Percentiles rank a stretch among this genome's conserved stretches.
These are phyloP conservation scores for Halichoeres trimaculatus DNA, from an alignment of 2,113 vertebrate species.

Conservation along the genomic window DNA sequence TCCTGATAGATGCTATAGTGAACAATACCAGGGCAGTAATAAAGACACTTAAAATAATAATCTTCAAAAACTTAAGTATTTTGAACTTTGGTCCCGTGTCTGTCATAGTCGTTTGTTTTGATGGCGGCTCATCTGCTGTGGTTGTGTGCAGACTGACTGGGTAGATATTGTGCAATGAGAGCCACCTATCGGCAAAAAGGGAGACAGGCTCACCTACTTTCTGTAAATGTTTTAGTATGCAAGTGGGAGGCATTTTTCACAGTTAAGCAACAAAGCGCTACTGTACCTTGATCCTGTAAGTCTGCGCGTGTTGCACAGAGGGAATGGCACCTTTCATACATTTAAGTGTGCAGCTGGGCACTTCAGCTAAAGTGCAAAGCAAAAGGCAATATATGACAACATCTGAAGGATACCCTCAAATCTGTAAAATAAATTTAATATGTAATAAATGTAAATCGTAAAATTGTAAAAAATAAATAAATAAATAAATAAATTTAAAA, in stretches of 20 bases:
- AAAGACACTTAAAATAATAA: slow-evolving; percentile 36
- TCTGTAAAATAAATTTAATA: too few species aligned
- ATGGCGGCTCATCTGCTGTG: neutral
- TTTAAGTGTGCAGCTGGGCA: too few species aligned
- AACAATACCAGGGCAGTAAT: slow-evolving; percentile 50
- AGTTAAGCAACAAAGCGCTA: too few species aligned
- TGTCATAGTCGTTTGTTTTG: slow-evolving; percentile 52
- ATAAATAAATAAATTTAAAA: too few species aligned
- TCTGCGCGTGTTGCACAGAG: neutral
- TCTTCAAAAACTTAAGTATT: slow-evolving; percentile 54
- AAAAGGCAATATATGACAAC: too few species aligned
- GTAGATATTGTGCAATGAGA: neutral
- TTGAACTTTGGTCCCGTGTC: slow-evolving; percentile 16
- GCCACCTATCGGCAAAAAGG: neutral
- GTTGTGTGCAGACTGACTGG: neutral
- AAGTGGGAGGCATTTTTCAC: neutral
- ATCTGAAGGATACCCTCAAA: too few species aligned
- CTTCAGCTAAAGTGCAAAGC: too few species aligned
- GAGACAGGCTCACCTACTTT: neutral
- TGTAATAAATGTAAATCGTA: too few species aligned
- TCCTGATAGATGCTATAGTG: slow-evolving; percentile 64
- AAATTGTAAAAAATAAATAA: too few species aligned
- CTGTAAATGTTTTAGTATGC: neutral
- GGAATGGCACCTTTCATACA: too few species aligned
- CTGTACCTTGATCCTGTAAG: too few species aligned